Evolutionary conservation across 1,140 invertebrate species (phyloP).

Genomic region (Steinernema khuongi): DNA sequence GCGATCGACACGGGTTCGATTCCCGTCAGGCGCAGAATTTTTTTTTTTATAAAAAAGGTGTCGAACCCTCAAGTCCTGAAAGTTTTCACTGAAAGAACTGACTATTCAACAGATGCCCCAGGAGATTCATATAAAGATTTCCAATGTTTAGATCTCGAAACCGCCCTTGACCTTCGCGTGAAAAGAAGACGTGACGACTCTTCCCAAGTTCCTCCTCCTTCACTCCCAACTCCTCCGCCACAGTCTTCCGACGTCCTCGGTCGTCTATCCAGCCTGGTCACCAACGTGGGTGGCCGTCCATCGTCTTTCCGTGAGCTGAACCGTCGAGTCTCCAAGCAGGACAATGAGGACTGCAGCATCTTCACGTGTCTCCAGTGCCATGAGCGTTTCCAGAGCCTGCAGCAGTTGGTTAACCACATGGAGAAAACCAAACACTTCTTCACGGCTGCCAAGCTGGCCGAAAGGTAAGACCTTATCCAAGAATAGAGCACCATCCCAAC

Average conservation of each 20-base stretch:
- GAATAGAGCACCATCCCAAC: slow-evolving; percentile 4
- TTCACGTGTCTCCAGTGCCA: slow-evolving; percentile 26
- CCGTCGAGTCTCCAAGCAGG: background rate
- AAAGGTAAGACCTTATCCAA: background rate
- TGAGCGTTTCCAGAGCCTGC: slow-evolving; percentile 11
- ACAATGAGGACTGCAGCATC: slow-evolving; percentile 21
- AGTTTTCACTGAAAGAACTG: too few species aligned
- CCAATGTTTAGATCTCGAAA: background rate
- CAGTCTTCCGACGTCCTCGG: slow-evolving; percentile 17
- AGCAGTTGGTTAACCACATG: slow-evolving; percentile 20
- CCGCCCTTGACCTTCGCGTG: slow-evolving; percentile 20
- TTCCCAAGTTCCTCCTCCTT: background rate
- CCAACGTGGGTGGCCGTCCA: slow-evolving; percentile 11
- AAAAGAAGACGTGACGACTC: background rate
- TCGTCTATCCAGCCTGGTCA: slow-evolving; percentile 15
- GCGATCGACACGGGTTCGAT: background rate
- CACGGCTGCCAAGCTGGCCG: background rate
- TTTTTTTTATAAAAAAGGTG: too few species aligned
- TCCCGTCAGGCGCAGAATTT: background rate
- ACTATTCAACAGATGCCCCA: too few species aligned
- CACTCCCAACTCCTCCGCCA: background rate
- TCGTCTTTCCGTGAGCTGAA: slow-evolving; percentile 17
- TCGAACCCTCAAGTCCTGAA: too few species aligned
- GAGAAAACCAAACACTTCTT: slow-evolving; percentile 20
- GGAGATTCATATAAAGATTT: background rate